Evolutionary conservation across 2,797 vertebrate genomes (phyloP).

Genomic region (Tangara arthus): DNA sequence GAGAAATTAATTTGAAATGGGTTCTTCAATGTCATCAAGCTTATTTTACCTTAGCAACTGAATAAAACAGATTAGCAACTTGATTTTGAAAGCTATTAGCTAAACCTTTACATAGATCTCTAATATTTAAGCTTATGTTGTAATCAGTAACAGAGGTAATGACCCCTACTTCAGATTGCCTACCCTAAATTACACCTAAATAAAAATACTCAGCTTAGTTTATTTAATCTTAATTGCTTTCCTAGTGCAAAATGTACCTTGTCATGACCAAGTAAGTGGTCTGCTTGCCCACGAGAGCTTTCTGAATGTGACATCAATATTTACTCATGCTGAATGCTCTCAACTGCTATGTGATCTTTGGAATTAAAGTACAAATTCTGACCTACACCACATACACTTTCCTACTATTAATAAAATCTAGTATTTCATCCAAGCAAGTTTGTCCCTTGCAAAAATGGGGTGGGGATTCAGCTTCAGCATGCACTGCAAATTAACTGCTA

Average conservation of each 20-base stretch:
- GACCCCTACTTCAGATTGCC: not conserved
- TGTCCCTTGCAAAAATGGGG: not conserved
- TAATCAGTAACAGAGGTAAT: not conserved
- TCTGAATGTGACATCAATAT: constrained; percentile 6
- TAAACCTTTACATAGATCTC: not conserved
- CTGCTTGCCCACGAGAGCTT: not conserved
- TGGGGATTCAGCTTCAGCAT: not conserved
- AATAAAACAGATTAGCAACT: not conserved
- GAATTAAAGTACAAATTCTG: constrained; percentile 41
- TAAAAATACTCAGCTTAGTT: not conserved
- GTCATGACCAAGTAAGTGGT: not conserved
- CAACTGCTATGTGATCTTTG: not conserved
- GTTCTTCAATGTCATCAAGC: not conserved
- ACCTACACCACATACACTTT: not conserved
- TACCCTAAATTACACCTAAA: not conserved
- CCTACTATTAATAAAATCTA: not conserved
- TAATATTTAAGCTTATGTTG: not conserved
- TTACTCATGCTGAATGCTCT: not conserved
- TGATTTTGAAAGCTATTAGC: constrained; percentile 1
- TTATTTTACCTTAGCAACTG: not conserved
- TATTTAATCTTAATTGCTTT: constrained; percentile 22
- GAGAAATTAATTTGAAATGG: not conserved
- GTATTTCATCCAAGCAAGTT: not conserved
- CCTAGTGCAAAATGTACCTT: constrained; percentile 15
- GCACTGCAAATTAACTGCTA: not conserved